Conservation (phyloP, 2,113 vertebrate genomes). For the Notiomystis cincta region DNA sequence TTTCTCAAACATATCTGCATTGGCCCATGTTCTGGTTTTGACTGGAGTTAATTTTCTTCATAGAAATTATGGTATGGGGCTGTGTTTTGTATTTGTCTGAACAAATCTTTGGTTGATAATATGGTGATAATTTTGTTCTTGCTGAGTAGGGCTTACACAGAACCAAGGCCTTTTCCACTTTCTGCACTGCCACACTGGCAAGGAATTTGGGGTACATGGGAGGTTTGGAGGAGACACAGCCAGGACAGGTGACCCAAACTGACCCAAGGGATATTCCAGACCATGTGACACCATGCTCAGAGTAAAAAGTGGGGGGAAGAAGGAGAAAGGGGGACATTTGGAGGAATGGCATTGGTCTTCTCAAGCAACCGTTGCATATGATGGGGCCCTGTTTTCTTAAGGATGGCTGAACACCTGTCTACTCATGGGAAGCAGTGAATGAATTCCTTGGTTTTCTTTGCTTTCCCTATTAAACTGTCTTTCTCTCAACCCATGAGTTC, state of each 20-base stretch:
- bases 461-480: not conserved
- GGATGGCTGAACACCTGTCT: not conserved
- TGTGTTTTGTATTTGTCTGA: not conserved
- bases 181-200: accelerated
- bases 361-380: not conserved
- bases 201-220: not conserved
- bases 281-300: not conserved
- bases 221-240: not conserved
- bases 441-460: not conserved
- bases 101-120: not conserved
- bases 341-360: not conserved
- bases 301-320: too few species aligned
- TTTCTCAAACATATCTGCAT: not conserved
- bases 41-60: not conserved
- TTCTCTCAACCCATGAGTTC: not conserved
- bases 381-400: not conserved
- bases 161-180: not conserved
- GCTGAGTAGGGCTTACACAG: not conserved
- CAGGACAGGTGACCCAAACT: not conserved
- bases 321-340: not conserved
- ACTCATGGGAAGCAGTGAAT: not conserved
- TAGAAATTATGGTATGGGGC: too few species aligned
- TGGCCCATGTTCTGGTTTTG: not conserved
- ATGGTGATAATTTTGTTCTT: not conserved
- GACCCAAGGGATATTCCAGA: not conserved